These are phyloP conservation scores for Atlantisia rogersi DNA, from an alignment of 2,113 vertebrate species.

Conservation along the genomic window DNA sequence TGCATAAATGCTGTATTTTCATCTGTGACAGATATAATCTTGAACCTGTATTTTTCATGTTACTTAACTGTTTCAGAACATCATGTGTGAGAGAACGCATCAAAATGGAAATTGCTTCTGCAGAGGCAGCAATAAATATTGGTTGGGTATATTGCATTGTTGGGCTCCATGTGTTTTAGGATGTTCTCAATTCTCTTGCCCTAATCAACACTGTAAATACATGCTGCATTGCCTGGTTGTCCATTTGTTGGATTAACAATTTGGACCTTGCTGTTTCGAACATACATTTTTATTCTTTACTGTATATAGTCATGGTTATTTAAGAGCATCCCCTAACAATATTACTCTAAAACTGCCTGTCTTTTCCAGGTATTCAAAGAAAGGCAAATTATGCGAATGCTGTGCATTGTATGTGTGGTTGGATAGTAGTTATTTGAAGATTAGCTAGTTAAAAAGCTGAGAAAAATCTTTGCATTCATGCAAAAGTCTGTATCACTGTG, in stretches of 20 bases:
- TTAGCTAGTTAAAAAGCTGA: not conserved
- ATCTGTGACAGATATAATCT: constrained; percentile 77
- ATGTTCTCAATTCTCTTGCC: constrained; percentile 43
- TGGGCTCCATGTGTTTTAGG: constrained; percentile 59
- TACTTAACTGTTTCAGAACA: constrained; percentile 76
- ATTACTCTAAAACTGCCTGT: not conserved
- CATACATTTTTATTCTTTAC: constrained; percentile 18
- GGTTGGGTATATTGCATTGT: constrained; percentile 56
- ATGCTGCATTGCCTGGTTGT: not conserved
- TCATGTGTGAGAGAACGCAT: constrained; percentile 69
- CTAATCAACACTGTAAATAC: constrained; percentile 60
- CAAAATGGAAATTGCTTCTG: constrained; percentile 81
- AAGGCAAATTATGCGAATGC: not conserved
- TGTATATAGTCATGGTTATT: not conserved
- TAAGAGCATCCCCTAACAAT: not conserved
- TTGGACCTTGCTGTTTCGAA: constrained; percentile 37
- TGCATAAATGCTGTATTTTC: constrained; percentile 79
- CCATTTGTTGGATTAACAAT: constrained; percentile 50
- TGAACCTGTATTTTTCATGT: constrained; percentile 77
- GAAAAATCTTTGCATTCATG: not conserved
- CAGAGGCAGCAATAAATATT: constrained; percentile 77
- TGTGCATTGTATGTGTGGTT: not conserved
- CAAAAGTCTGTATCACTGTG: not conserved
- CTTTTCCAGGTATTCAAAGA: not conserved
- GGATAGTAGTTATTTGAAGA: not conserved